Base-by-base conservation (phyloP, 2,888 invertebrate genomes). In the Pachydiplax longipennis region DNA sequence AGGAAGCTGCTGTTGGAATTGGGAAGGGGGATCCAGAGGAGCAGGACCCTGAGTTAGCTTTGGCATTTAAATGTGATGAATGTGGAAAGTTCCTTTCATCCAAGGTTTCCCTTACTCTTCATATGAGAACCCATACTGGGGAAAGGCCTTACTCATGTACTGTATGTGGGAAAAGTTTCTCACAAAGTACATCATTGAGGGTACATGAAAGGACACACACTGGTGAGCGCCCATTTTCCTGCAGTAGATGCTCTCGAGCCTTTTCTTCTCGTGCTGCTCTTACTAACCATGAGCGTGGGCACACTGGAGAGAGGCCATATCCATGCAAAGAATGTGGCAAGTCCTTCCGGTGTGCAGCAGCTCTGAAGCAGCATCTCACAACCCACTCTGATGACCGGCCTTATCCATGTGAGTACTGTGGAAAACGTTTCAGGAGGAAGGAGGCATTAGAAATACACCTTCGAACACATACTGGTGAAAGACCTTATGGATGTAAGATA, bases 191-290 rank as follows among this genome's bases (percentile, higher is more conserved):
- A 91, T 93, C 93, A 0, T 92, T 94, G 53, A 92, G 91, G 3
- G 94, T 94, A 90, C 95, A 95, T 92, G 93, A 94, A 92, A 93
- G 94, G 53, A 93, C 94, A 0, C 95, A 95, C 92, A 93, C 93
- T 61, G 94, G 93, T 0, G 94, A 94, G 90, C 93, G 94, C 44
- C 93, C 94, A 0, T 94, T 94, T 92, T 93, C 93, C 65, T 95
- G 95, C 92, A 93, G 94, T 18, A 93, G 93, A 65, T 95, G 95
- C 91, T 93, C 93, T 18, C 93, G 94, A 91, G 92, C 93, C 44
- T 94, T 94, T 91, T 92, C 94, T 90, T 93, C 94, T 0, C 94
- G 93, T 91, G 94, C 94, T 90, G 93, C 94, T 65, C 92, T 93
- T 13, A 92, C 94, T 48, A 93, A 93, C 37, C 94, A 94, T 91